These are phyloP conservation scores for Monopterus albus DNA, from an alignment of 2,113 vertebrate species.

Conservation along the genomic window DNA sequence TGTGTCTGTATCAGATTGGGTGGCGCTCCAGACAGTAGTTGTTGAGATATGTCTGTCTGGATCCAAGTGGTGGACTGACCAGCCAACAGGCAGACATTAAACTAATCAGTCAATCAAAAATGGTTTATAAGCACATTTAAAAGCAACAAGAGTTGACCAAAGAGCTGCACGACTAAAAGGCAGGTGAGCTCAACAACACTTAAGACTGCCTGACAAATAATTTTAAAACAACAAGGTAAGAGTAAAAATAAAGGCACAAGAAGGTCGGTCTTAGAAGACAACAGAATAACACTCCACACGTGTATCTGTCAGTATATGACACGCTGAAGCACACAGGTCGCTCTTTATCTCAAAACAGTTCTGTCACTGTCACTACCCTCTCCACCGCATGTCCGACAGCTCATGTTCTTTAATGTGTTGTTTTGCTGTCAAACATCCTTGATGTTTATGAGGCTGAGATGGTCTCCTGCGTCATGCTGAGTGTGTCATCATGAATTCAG, in stretches of 20 bases:
- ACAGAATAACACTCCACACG: constrained; percentile 26
- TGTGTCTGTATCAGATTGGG: neutral
- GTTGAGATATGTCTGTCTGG: too few species aligned
- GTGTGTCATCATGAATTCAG: constrained; percentile 57
- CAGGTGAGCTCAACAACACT: too few species aligned
- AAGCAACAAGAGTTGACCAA: too few species aligned
- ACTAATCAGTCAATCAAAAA: too few species aligned
- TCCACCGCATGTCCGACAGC: constrained; percentile 24
- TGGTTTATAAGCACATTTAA: too few species aligned
- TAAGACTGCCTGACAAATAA: too few species aligned
- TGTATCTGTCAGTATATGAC: constrained; percentile 50
- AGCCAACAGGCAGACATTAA: too few species aligned
- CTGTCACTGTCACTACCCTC: constrained; percentile 34
- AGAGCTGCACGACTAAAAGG: too few species aligned
- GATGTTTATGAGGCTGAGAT: constrained; percentile 45
- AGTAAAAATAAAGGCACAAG: neutral
- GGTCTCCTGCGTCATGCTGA: constrained; percentile 36
- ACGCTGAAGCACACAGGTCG: constrained; percentile 17
- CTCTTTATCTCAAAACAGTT: constrained; percentile 25
- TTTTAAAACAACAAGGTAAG: constrained; percentile 8
- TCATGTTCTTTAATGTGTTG: constrained; percentile 19
- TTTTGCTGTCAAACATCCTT: constrained; percentile 44
- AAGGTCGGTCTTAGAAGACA: constrained; percentile 28
- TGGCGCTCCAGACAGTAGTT: neutral
- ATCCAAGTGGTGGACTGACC: too few species aligned